Evolutionary conservation across 2,113 vertebrate species (phyloP).

Genomic region (Trematomus loennbergii): DNA sequence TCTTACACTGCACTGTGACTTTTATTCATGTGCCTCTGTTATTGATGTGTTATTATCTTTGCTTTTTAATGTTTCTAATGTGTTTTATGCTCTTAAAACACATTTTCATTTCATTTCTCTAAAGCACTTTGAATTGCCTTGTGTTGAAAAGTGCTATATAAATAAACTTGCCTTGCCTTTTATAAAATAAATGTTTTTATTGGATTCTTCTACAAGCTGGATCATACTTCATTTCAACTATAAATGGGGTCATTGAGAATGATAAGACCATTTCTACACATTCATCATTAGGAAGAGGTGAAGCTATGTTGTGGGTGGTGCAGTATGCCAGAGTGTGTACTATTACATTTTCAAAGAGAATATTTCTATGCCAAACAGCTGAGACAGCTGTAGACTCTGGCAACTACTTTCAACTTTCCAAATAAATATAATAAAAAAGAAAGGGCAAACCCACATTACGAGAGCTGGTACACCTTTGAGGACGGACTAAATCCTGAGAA

Average conservation of each 20-base stretch:
- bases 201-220: neutral
- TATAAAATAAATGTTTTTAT: neutral
- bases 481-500: constrained; percentile 53
- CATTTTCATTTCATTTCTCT: too few relatives aligned
- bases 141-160: too few relatives aligned
- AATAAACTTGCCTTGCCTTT: neutral
- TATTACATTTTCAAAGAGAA: constrained; percentile 3
- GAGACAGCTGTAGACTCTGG: constrained; percentile 29
- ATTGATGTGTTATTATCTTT: too few relatives aligned
- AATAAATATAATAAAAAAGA: constrained; percentile 33
- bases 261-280: constrained; percentile 17
- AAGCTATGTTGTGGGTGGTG: neutral
- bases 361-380: neutral
- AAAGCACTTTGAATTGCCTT: too few relatives aligned
- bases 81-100: too few relatives aligned
- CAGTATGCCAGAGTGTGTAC: neutral
- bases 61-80: too few relatives aligned
- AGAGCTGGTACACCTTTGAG: constrained; percentile 45
- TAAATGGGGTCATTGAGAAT: constrained; percentile 23
- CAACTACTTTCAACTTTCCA: constrained; percentile 31
- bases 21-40: too few relatives aligned
- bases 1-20: too few relatives aligned
- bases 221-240: constrained; percentile 18
- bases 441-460: constrained; percentile 1
- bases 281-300: constrained; percentile 15